Conservation (phyloP, 2,113 vertebrate genomes). For the Thalassoma bifasciatum region DNA sequence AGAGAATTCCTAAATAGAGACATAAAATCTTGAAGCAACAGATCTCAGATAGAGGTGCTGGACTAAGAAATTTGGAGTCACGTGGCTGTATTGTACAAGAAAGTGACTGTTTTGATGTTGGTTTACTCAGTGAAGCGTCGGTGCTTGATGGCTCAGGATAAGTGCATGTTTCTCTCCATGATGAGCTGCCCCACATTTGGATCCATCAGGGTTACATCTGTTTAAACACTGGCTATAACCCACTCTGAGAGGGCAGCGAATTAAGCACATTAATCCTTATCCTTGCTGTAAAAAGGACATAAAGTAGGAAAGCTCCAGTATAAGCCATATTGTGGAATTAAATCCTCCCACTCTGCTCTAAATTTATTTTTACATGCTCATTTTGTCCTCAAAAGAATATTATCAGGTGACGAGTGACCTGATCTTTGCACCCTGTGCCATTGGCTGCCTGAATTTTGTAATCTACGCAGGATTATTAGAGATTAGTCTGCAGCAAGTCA, state of each 20-base stretch:
- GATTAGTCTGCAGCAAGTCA: constrained; percentile 49
- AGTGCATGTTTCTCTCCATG: constrained; percentile 57
- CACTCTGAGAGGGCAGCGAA: constrained; percentile 59
- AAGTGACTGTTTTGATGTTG: neutral
- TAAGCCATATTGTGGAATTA: constrained; percentile 48
- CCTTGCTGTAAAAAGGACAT: constrained; percentile 49
- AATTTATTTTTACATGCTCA: constrained; percentile 27
- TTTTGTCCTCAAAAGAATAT: constrained; percentile 37
- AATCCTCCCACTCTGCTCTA: constrained; percentile 38
- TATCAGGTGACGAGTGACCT: constrained; percentile 41
- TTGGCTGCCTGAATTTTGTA: constrained; percentile 39
- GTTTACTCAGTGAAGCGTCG: constrained; percentile 17
- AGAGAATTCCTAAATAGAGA: constrained; percentile 40
- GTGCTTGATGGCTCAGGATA: constrained; percentile 38
- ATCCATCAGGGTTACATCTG: constrained; percentile 68
- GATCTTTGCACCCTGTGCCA: constrained; percentile 35
- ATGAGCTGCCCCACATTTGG: constrained; percentile 71
- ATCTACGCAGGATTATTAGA: constrained; percentile 59
- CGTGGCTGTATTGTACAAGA: neutral
- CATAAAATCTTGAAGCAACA: constrained; percentile 34
- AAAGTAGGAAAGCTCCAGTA: constrained; percentile 48
- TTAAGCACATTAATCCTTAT: constrained; percentile 74
- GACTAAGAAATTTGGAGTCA: neutral
- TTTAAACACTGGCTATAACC: constrained; percentile 62
- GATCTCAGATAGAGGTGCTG: constrained; percentile 4